phyloP scores from a whole-genome alignment of 2,113 vertebrate species.

The Indicator indicator region DNA sequence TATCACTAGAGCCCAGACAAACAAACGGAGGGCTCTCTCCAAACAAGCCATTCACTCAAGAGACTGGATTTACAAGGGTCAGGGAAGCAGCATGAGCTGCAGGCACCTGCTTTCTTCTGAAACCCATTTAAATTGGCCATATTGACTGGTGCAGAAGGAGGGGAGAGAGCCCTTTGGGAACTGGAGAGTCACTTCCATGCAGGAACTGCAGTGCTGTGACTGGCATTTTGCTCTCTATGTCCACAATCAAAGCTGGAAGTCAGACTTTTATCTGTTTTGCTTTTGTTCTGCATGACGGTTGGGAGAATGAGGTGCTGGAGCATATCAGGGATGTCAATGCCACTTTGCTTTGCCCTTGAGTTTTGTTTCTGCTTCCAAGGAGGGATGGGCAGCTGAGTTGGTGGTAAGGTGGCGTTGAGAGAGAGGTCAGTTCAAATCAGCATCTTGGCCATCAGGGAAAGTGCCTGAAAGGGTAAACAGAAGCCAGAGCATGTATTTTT shows the following conservation, averaged over 20 bases:
- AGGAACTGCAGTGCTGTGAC: fast-evolving
- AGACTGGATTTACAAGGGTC: constrained; percentile 69
- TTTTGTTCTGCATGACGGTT: not conserved
- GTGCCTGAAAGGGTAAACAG: constrained; percentile 7
- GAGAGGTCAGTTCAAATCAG: constrained; percentile 25
- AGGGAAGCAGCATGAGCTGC: constrained; percentile 37
- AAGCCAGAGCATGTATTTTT: not conserved
- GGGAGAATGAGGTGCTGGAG: not conserved
- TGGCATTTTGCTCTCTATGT: not conserved
- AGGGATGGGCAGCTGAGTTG: not conserved
- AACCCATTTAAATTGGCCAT: not conserved
- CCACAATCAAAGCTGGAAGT: not conserved
- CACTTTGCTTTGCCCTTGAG: not conserved
- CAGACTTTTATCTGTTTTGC: not conserved
- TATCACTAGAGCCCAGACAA: constrained; percentile 72
- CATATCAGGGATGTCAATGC: not conserved
- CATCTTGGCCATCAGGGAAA: not conserved
- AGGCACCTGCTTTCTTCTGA: constrained; percentile 18
- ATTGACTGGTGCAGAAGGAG: not conserved
- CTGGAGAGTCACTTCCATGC: not conserved
- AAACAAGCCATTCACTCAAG: constrained; percentile 70
- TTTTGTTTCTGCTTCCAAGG: not conserved
- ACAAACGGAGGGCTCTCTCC: constrained; percentile 67
- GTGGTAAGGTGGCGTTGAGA: not conserved
- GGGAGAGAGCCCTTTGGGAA: not conserved